Conservation (phyloP, 2,797 vertebrate genomes). For the Megaceryle alcyon region DNA sequence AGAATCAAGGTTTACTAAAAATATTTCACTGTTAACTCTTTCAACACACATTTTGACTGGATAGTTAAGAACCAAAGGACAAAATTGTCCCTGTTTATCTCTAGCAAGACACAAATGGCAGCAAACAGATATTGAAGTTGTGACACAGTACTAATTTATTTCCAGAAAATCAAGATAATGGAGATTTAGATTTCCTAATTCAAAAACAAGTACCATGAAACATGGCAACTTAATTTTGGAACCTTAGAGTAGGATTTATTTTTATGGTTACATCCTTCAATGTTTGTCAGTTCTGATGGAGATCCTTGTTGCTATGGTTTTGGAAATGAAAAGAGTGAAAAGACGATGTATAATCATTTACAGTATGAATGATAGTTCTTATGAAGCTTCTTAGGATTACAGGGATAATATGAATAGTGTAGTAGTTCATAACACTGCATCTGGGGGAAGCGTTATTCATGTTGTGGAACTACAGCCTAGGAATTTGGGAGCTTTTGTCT, state of each 20-base stretch:
- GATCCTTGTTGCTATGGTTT: rapidly evolving
- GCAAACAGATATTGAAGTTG: background rate
- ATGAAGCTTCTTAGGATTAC: background rate
- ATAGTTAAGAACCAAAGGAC: background rate
- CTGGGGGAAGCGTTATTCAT: background rate
- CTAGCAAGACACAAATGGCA: background rate
- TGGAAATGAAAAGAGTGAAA: background rate
- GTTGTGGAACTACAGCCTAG: background rate
- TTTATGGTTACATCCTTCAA: background rate
- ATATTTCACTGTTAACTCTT: background rate
- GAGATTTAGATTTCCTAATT: background rate
- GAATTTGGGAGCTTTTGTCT: background rate
- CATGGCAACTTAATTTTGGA: background rate
- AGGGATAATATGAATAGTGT: background rate
- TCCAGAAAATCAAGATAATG: background rate
- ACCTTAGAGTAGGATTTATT: background rate
- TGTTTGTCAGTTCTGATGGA: background rate
- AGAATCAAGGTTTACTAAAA: background rate
- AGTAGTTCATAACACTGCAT: background rate
- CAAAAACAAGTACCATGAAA: background rate
- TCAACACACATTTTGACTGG: background rate
- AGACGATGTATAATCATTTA: background rate
- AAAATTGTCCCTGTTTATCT: background rate
- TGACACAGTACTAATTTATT: background rate
- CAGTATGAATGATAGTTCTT: background rate